Base-by-base conservation (phyloP, 2,113 vertebrate genomes). In the Piaya cayana region DNA sequence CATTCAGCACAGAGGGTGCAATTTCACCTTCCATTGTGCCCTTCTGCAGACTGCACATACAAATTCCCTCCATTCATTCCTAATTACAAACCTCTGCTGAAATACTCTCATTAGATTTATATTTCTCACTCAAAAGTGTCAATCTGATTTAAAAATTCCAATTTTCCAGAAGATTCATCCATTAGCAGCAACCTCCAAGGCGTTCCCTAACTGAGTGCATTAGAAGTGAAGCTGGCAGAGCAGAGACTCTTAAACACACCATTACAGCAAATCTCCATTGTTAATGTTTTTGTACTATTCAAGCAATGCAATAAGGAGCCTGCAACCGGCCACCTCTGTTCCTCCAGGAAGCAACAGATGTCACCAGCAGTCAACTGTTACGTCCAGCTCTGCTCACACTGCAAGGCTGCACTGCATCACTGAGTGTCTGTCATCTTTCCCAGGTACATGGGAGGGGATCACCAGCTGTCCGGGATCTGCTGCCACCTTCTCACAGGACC, bases 1-100 rank as follows among this genome's bases (percentile, higher is more conserved):
- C 97, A 91, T 95, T 98, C 97, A 95, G 47, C 62, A 12, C 92
- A 75, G 94, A 97, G 96, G 74, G 49, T 93, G 94, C 95, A 97
- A 95, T 97, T 98, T 97, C 97, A 98, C 98, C 98, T 98, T 98
- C 97, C 81, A 83, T 94, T 78, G 92, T 97, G 97, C 97, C 97
- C 97, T 98, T 97, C 68, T 72, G 65, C 76, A 95, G 96, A 56
- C 86, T 81, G 91, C 47, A n/a, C 36, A 88, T 64, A 97, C 96
- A 96, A 90, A 98, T 98, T 96, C 96, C 95, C 97, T 95, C 97
- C 97, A 97, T 96, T 98, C 96, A 97, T 95, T 88, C 95, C 94
- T 98, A 98, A 98, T 98, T 98, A 98, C 96, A 98, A 97, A 97
- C 93, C 97, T 94, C 91, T 94, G 92, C 89, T 96, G 97, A 97